phyloP scores from a whole-genome alignment of 2,113 vertebrate species.

The Albula goreensis region DNA sequence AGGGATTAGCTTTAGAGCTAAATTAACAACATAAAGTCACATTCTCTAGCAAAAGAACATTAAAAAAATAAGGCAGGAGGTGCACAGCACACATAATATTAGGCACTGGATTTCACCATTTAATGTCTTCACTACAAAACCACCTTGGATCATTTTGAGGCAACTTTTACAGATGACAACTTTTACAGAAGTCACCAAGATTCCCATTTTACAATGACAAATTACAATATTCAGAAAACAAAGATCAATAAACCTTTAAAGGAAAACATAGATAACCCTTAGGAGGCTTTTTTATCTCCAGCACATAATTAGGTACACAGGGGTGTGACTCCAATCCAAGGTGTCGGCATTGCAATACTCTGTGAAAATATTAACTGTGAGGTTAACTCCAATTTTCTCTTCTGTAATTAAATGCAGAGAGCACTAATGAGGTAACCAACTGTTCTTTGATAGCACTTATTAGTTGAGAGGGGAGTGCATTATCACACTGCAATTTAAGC shows the following conservation, averaged over 20 bases:
- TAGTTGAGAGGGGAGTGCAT: conserved; percentile 84
- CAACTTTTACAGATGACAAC: too few species aligned
- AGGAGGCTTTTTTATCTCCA: conserved; percentile 80
- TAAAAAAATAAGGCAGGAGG: too few species aligned
- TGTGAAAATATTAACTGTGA: conserved; percentile 95
- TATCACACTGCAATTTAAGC: conserved; percentile 69
- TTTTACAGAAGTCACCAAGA: not conserved
- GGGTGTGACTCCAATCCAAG: conserved; percentile 94
- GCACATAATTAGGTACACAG: conserved; percentile 89
- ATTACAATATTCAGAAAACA: not conserved
- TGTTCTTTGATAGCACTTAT: conserved; percentile 97
- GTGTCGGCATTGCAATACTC: conserved; percentile 92
- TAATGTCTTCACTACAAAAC: not conserved
- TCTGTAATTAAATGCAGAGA: conserved; percentile 97
- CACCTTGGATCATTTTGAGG: too few species aligned
- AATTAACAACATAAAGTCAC: not conserved
- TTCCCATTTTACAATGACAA: not conserved
- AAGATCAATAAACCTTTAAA: conserved; percentile 53
- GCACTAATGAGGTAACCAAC: conserved; percentile 96
- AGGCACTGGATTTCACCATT: not conserved
- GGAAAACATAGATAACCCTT: conserved; percentile 73
- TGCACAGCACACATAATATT: too few species aligned
- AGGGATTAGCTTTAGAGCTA: not conserved
- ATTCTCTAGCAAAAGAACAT: not conserved
- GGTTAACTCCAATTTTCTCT: conserved; percentile 94